Percentiles rank a stretch among this genome's conserved stretches.
These are phyloP conservation scores for Lacanobia oleracea DNA, from an alignment of 2,888 invertebrate genomes.

Conservation along the genomic window DNA sequence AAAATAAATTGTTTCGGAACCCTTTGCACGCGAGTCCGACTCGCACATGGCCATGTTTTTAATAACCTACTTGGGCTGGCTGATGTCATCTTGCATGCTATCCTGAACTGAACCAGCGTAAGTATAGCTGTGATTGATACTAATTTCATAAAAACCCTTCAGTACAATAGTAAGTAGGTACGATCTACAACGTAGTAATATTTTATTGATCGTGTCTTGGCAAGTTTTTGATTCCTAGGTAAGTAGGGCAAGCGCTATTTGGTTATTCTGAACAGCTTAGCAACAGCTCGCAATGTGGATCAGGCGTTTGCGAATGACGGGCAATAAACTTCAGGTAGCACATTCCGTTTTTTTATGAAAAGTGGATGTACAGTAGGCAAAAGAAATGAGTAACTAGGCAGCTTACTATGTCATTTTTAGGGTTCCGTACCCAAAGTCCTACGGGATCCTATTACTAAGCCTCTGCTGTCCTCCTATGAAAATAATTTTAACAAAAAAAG, in stretches of 20 bases:
- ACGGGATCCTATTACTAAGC: too few species aligned
- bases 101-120: conserved; percentile 1
- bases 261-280: conserved; percentile 8
- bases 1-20: too few species aligned
- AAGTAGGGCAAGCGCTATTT: conserved; percentile 27
- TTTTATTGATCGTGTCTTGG: conserved; percentile 31
- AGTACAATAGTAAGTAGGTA: conserved; percentile 4
- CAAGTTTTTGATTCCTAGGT: conserved; percentile 24
- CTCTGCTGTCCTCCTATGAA: too few species aligned
- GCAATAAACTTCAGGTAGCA: neutral
- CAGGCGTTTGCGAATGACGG: conserved; percentile 3
- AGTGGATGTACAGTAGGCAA: neutral
- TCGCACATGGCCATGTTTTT: neutral
- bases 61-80: neutral
- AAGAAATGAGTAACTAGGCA: neutral
- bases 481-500: too few species aligned
- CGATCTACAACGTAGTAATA: conserved; percentile 22
- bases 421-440: too few species aligned
- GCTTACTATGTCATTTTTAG: too few species aligned
- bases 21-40: too few species aligned
- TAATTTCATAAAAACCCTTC: conserved; percentile 10
- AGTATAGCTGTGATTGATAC: conserved; percentile 13
- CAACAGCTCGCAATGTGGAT: conserved; percentile 12
- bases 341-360: conserved; percentile 2
- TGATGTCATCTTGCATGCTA: conserved; percentile 38